phyloP scores from a whole-genome alignment of 2,113 vertebrate genomes.

The Notarius lentiginosus region DNA sequence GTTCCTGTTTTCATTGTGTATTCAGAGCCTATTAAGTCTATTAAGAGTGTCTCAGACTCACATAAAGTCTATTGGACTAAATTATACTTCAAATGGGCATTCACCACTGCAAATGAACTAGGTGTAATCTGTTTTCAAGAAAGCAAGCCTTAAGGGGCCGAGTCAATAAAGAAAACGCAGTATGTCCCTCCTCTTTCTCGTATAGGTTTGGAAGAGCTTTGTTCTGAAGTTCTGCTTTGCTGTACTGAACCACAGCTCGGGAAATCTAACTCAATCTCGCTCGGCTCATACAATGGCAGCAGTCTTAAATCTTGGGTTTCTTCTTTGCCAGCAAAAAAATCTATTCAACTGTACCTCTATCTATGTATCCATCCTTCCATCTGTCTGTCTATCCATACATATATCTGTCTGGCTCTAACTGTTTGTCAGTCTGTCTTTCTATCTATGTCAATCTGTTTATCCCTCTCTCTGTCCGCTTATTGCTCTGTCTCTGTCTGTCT shows the following conservation, averaged over 20 bases:
- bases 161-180: conserved; percentile 4
- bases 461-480: background rate
- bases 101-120: conserved; percentile 12
- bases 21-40: background rate
- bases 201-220: background rate
- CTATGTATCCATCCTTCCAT: background rate
- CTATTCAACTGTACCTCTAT: background rate
- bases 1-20: background rate
- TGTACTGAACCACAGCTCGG: background rate
- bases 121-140: conserved; percentile 13
- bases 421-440: background rate
- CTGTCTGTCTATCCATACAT: background rate
- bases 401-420: background rate
- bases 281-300: background rate
- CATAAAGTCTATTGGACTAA: conserved; percentile 13
- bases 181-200: background rate
- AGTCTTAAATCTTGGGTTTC: background rate
- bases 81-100: conserved; percentile 24
- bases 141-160: background rate
- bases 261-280: background rate
- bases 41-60: conserved; percentile 2
- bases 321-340: background rate
- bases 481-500: background rate
- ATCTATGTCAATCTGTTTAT: too few relatives aligned
- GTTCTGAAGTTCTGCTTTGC: background rate